A percentile compares a stretch with the other conserved stretches of the same genome.
Conservation (phyloP, 2,113 vertebrate species). For the Lepisosteus osseus region DNA sequence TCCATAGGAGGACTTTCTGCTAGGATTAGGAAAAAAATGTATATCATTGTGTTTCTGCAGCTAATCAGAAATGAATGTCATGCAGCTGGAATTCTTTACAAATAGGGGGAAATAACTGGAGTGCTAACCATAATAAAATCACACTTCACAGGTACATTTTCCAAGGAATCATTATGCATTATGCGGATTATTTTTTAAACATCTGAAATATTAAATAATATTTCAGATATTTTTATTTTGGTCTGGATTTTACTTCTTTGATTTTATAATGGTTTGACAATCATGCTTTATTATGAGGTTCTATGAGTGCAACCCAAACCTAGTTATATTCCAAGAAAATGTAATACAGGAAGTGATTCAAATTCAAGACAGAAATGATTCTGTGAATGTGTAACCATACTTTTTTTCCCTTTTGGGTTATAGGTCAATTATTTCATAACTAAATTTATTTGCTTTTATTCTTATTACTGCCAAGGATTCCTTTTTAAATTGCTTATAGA, state of each 20-base stretch:
- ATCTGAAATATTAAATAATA: too few species aligned
- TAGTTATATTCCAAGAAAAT: background rate
- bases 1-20: conserved; percentile 36
- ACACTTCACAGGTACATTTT: too few species aligned
- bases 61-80: conserved; percentile 6
- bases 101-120: background rate
- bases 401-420: background rate
- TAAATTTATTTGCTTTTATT: background rate
- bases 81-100: conserved; percentile 7
- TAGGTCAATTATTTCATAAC: background rate
- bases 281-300: too few species aligned
- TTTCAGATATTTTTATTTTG: too few species aligned
- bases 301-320: too few species aligned
- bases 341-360: background rate
- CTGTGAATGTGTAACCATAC: background rate
- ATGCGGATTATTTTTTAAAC: too few species aligned
- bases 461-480: background rate
- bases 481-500: conserved; percentile 7
- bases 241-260: too few species aligned
- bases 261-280: too few species aligned
- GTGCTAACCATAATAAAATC: too few species aligned
- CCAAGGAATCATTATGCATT: too few species aligned
- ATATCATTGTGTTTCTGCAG: background rate
- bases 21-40: background rate
- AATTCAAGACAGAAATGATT: background rate